Evolutionary conservation across 2,888 invertebrate genomes (phyloP), one percentile per base, ranked within the genome.

Genomic region (Orgyia antiqua): DNA sequence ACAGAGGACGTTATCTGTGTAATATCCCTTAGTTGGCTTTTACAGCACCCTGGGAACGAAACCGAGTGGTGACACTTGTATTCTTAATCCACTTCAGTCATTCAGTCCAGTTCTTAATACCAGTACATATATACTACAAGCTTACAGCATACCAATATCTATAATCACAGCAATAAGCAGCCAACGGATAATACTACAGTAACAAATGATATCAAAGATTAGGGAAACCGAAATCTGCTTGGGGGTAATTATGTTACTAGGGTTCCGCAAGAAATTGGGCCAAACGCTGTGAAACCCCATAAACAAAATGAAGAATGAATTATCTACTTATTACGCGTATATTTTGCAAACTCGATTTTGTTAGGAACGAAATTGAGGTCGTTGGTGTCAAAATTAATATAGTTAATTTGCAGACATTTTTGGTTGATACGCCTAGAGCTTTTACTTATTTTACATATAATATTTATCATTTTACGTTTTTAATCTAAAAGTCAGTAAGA

Each of bases 191-290:
- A 26, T 29, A 25, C 29, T 26, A 29, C 33, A 21, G 29, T 21
- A 34, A 34, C 29, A 29, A 33, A 34, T 29, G 29, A 29, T 29
- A 29, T 15, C 26, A 23, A 13, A 29, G 29, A 29, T 33, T 25
- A 33, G 24, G 13, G 21, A 29, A 26, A 12, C 29, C 29, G 17
- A 29, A 34, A 34, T 34, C 29, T 26, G 23, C 25, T 33, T 13
- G 26, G 11, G n/a, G 15, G 33, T 26, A 34, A 29, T 34, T 34
- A 34, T 29, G 18, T 23, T 33, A 33, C 23, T 29, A 13, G 25
- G 29, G 23, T 26, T 26, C 26, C 33, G 19, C 15, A 17, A 29
- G 25, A 33, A 24, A 26, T 29, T 17, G 29, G 6, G 13, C 25
- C 17, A n/a, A 9, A n/a, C 4, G 15, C 4, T 15, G 24, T 4